Percentiles rank a stretch among this genome's conserved stretches.
Conservation (phyloP, 2,888 invertebrate genomes). For the Lasioglossum leucozonium region DNA sequence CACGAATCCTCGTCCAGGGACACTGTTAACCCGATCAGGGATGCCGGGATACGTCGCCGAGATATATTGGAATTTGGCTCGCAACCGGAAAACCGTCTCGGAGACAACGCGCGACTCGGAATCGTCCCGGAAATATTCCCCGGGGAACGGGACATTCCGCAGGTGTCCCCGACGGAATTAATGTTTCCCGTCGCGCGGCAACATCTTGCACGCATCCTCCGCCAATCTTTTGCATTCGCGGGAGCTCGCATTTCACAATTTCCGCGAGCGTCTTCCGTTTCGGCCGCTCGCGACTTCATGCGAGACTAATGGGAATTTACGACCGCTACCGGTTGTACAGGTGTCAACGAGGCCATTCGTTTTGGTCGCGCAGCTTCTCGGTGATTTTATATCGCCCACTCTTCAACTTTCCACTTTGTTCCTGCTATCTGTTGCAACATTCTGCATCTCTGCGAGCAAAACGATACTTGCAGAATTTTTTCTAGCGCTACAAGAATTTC, state of each 20-base stretch:
- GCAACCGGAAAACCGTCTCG: not conserved
- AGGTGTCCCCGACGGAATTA: constrained; percentile 8
- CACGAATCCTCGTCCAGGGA: not conserved
- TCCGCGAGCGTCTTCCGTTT: not conserved
- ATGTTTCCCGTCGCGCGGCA: constrained; percentile 10
- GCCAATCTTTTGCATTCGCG: not conserved
- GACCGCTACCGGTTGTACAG: not conserved
- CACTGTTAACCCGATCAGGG: not conserved
- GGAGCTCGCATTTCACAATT: not conserved
- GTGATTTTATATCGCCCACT: not conserved
- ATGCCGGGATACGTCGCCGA: not conserved
- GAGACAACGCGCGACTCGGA: not conserved
- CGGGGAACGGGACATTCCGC: not conserved
- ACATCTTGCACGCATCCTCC: constrained; percentile 6
- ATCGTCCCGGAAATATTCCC: not conserved
- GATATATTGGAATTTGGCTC: constrained; percentile 29
- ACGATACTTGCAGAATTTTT: not conserved
- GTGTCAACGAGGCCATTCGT: not conserved
- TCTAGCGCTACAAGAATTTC: not conserved
- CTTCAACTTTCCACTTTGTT: not conserved
- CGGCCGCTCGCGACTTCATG: not conserved
- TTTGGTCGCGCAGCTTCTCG: not conserved
- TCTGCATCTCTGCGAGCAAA: not conserved
- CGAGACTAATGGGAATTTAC: not conserved
- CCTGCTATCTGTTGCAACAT: not conserved